Evolutionary conservation across 2,797 vertebrate species (phyloP).

Genomic region (Sardinella longiceps): DNA sequence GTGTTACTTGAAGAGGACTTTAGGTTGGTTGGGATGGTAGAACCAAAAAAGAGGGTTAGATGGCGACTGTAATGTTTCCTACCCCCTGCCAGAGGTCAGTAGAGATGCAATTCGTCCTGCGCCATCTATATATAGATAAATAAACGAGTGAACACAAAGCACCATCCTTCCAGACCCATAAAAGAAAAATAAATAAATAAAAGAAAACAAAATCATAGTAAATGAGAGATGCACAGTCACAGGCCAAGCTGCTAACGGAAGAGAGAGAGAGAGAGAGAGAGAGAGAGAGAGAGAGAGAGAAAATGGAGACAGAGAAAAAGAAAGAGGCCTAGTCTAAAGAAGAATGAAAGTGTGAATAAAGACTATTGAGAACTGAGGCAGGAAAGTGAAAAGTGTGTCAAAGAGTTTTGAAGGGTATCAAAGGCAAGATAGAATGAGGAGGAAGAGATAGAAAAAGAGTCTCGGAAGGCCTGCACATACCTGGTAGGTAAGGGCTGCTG

Average conservation of each 20-base stretch:
- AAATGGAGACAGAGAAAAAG: not conserved
- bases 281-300: not conserved
- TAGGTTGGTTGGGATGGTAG: slow-evolving; percentile 36
- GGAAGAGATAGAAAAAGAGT: slow-evolving; percentile 10
- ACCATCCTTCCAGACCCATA: not conserved
- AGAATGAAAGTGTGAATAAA: not conserved
- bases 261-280: not conserved
- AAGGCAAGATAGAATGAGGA: not conserved
- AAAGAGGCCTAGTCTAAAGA: not conserved
- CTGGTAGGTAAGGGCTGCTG: slow-evolving; percentile 73
- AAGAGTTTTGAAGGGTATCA: not conserved
- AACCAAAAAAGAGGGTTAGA: slow-evolving; percentile 48
- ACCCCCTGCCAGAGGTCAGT: slow-evolving; percentile 19
- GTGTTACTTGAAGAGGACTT: slow-evolving; percentile 4
- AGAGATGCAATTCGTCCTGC: slow-evolving; percentile 13
- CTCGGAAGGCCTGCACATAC: slow-evolving; percentile 68
- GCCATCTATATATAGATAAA: slow-evolving; percentile 18
- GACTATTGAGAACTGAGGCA: not conserved
- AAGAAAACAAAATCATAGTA: slow-evolving; percentile 8
- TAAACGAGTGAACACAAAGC: slow-evolving; percentile 23
- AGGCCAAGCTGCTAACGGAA: slow-evolving; percentile 55
- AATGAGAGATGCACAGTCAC: slow-evolving; percentile 37
- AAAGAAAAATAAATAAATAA: not conserved
- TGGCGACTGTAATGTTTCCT: slow-evolving; percentile 17
- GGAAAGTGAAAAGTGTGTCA: slow-evolving; percentile 9